Conservation (phyloP, 2,888 invertebrate genomes). For the Cantharis rustica region DNA sequence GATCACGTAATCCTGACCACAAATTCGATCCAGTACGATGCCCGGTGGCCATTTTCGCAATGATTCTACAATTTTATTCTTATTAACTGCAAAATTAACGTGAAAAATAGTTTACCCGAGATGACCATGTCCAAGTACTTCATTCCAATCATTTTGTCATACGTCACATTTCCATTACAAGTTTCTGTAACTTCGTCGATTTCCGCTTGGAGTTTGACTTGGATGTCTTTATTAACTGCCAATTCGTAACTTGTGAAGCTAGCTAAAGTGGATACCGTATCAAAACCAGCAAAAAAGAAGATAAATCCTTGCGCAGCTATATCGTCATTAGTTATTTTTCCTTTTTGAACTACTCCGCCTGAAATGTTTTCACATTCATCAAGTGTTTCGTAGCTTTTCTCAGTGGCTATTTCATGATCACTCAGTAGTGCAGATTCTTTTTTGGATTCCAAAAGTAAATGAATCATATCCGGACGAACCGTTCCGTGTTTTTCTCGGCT, state of each 20-base stretch:
- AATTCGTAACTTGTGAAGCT: constrained; percentile 2
- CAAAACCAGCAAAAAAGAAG: constrained; percentile 5
- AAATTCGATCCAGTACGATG: too few species aligned
- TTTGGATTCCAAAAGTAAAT: constrained; percentile 26
- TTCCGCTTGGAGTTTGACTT: neutral
- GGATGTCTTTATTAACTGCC: neutral
- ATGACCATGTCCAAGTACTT: constrained; percentile 58
- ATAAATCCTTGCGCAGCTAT: constrained; percentile 1
- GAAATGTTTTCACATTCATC: neutral
- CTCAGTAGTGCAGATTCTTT: constrained; percentile 3
- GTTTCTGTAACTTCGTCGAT: neutral
- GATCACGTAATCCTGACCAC: too few species aligned
- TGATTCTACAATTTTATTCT: constrained; percentile 46
- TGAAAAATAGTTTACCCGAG: constrained; percentile 31
- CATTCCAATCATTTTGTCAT: constrained; percentile 46
- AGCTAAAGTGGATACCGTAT: neutral
- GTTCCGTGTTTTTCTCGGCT: constrained; percentile 1
- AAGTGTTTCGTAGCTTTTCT: neutral
- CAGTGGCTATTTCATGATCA: neutral
- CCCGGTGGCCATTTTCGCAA: too few species aligned
- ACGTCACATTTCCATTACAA: neutral
- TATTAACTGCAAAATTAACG: neutral
- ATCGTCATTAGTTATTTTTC: neutral
- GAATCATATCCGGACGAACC: constrained; percentile 11
- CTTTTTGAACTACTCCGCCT: neutral